Conservation (phyloP, 2,113 vertebrate species). For the Cygnus atratus region DNA sequence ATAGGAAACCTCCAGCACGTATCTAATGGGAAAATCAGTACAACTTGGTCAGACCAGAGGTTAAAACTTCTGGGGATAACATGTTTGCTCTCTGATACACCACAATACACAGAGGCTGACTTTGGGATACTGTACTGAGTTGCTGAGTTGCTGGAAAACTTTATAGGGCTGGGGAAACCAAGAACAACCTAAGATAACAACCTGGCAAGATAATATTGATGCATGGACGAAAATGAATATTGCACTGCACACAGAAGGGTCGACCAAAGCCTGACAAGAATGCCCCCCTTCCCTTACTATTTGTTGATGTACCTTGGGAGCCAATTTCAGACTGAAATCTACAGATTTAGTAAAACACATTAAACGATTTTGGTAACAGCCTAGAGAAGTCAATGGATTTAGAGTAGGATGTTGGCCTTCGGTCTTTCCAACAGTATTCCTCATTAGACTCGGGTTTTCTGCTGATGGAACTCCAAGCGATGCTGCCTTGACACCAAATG, state of each 20-base stretch:
- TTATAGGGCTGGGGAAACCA: too few relatives aligned
- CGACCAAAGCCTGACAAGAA: too few relatives aligned
- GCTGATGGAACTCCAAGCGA: background rate
- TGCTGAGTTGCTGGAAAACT: background rate
- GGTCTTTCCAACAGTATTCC: background rate
- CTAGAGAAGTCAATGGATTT: background rate
- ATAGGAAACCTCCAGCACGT: background rate
- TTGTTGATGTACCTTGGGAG: too few relatives aligned
- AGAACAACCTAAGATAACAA: too few relatives aligned
- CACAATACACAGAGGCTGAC: background rate
- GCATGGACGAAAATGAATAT: too few relatives aligned
- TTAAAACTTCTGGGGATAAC: background rate
- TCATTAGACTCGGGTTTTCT: background rate
- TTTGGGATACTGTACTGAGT: background rate
- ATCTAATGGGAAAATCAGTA: background rate
- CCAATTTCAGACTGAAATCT: background rate
- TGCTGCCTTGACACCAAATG: background rate
- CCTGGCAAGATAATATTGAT: too few relatives aligned
- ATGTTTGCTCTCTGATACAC: background rate
- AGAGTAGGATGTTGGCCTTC: background rate
- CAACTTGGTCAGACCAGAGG: background rate
- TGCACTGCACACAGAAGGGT: too few relatives aligned
- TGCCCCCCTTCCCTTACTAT: too few relatives aligned
- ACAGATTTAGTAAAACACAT: rapidly evolving
- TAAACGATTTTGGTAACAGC: background rate